Evolutionary conservation across 2,888 invertebrate genomes (phyloP).

Genomic region (Phytoseiulus persimilis): DNA sequence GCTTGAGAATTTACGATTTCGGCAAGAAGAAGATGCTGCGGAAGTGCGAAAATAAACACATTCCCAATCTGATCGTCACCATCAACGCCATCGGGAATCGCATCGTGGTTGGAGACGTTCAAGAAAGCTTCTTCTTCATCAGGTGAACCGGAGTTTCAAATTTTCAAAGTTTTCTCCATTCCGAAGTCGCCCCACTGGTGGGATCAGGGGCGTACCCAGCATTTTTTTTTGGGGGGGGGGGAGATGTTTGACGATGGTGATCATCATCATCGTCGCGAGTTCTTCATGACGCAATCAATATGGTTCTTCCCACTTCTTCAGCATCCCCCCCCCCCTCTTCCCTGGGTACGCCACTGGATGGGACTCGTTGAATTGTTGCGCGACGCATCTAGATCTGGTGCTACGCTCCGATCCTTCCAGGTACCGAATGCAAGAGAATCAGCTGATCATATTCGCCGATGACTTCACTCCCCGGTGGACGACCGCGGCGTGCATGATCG

Average conservation of each 20-base stretch:
- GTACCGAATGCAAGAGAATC: constrained; percentile 90
- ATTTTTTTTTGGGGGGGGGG: too few species aligned
- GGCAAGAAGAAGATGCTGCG: constrained; percentile 90
- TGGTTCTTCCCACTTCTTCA: too few species aligned
- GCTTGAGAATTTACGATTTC: constrained; percentile 85
- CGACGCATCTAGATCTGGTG: too few species aligned
- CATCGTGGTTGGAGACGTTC: constrained; percentile 87
- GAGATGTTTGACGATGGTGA: too few species aligned
- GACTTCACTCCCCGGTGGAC: constrained; percentile 96
- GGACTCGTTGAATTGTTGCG: too few species aligned
- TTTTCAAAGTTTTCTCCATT: neutral
- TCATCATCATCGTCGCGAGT: constrained; percentile 45
- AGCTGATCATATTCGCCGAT: constrained; percentile 93
- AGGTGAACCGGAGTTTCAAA: constrained; percentile 51
- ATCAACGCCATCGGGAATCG: constrained; percentile 89
- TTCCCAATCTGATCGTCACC: constrained; percentile 86
- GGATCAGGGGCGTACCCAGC: too few species aligned
- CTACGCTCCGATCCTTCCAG: too few species aligned
- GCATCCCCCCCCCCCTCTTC: too few species aligned
- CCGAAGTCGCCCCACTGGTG: too few species aligned
- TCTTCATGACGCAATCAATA: too few species aligned
- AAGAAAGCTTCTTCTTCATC: constrained; percentile 92
- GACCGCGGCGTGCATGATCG: constrained; percentile 78
- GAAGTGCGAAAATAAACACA: constrained; percentile 97
- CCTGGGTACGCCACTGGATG: too few species aligned